phyloP scores from a whole-genome alignment of 1,140 invertebrate species.

The Watersipora subatra region DNA sequence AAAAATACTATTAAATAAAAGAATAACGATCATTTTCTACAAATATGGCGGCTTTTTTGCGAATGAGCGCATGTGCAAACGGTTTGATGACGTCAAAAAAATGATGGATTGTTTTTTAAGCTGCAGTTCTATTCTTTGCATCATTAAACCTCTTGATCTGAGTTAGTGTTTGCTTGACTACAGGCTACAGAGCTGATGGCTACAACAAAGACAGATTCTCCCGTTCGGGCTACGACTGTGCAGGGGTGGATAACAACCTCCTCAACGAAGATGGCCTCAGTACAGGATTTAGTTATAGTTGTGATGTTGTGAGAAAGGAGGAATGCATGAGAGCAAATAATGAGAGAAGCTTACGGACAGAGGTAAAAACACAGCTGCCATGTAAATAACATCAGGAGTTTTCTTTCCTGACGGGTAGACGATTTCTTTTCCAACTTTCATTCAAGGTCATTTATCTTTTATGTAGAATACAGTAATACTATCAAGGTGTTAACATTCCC shows the following conservation, averaged over 20 bases:
- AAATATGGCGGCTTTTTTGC: neutral
- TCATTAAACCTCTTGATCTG: neutral
- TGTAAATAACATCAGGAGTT: neutral
- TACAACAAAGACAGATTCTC: slow-evolving; percentile 20
- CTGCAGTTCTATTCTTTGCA: neutral
- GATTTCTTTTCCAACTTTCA: too few species aligned
- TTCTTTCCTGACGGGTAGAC: too few species aligned
- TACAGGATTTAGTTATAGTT: slow-evolving; percentile 24
- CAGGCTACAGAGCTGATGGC: slow-evolving; percentile 20
- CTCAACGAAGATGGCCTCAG: slow-evolving; percentile 22
- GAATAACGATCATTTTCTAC: neutral
- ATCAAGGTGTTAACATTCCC: too few species aligned
- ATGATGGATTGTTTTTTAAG: neutral
- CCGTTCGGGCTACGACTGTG: slow-evolving; percentile 17
- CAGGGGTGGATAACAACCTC: slow-evolving; percentile 22
- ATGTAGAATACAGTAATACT: too few species aligned
- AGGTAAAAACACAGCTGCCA: neutral
- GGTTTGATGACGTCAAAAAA: too few species aligned
- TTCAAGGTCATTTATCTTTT: too few species aligned
- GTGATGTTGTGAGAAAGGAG: slow-evolving; percentile 17
- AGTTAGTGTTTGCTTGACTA: slow-evolving; percentile 18
- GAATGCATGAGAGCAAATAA: slow-evolving; percentile 22
- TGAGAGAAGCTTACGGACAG: neutral
- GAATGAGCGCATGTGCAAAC: neutral
- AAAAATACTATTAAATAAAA: neutral